A percentile compares a stretch with the other conserved stretches of the same genome.
Conservation (phyloP, 1,140 invertebrate genomes). For the Pseudachorutes palmiensis region DNA sequence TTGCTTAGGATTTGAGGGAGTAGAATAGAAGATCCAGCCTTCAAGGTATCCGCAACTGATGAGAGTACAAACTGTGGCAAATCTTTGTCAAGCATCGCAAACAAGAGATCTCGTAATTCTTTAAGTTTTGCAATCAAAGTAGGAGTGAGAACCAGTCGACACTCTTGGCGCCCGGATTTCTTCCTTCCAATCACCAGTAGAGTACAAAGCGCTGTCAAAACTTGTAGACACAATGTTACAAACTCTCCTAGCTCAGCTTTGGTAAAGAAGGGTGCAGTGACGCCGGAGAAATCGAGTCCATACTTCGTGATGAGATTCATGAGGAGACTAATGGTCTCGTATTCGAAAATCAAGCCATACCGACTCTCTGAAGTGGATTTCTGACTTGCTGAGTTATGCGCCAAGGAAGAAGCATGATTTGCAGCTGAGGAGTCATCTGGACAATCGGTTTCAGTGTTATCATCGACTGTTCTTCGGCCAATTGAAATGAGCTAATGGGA, state of each 20-base stretch:
- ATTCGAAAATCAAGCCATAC: too few species aligned
- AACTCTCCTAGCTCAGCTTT: slow-evolving; percentile 51
- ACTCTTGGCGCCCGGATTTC: too few species aligned
- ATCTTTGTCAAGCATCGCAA: slow-evolving; percentile 51
- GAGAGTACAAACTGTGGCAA: slow-evolving; percentile 42
- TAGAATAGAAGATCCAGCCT: slow-evolving; percentile 52
- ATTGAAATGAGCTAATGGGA: too few species aligned
- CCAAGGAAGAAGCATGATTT: too few species aligned
- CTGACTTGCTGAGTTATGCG: too few species aligned
- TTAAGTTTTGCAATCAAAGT: slow-evolving; percentile 20
- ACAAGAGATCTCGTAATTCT: slow-evolving; percentile 23
- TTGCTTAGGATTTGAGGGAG: slow-evolving; percentile 54
- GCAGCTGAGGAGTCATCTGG: too few species aligned
- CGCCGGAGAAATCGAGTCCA: slow-evolving; percentile 23
- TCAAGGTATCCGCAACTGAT: slow-evolving; percentile 50
- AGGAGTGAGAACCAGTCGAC: neutral
- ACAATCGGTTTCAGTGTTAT: too few species aligned
- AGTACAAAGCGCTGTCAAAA: slow-evolving; percentile 54
- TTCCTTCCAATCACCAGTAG: slow-evolving; percentile 39
- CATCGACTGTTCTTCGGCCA: too few species aligned
- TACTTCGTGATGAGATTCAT: neutral
- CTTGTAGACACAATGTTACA: slow-evolving; percentile 51
- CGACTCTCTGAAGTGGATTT: too few species aligned
- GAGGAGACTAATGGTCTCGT: too few species aligned
- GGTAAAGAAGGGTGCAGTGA: slow-evolving; percentile 27